phyloP scores from a whole-genome alignment of 2,797 vertebrate genomes.

The Caiman crocodilus region DNA sequence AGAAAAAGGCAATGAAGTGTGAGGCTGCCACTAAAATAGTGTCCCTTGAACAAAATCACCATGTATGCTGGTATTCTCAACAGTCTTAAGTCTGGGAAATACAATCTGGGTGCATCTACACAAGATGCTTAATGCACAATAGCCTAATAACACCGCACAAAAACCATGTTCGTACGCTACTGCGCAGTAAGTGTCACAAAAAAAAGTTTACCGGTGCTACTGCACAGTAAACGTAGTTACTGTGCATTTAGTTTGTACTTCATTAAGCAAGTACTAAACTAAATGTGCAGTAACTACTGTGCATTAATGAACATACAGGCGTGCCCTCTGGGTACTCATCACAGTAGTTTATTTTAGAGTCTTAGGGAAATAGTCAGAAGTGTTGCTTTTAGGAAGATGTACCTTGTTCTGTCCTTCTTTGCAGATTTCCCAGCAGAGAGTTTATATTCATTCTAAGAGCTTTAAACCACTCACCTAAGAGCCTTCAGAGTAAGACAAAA shows the following conservation, averaged over 20 bases:
- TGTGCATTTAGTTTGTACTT: too few species aligned
- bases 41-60: background rate
- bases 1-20: background rate
- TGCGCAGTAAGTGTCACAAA: too few species aligned
- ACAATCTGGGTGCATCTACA: constrained; percentile 5
- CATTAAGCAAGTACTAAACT: too few species aligned
- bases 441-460: background rate
- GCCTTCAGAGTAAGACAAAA: background rate
- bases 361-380: background rate
- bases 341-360: background rate
- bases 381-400: background rate
- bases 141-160: too few species aligned
- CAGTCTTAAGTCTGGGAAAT: background rate
- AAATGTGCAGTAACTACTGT: too few species aligned
- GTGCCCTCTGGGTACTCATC: accelerated
- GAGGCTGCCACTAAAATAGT: background rate
- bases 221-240: too few species aligned
- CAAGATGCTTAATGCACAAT: too few species aligned
- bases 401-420: background rate
- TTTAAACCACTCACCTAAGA: background rate
- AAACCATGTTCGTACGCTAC: too few species aligned
- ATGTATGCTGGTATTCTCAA: background rate
- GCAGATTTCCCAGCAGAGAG: constrained; percentile 4
- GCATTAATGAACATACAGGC: background rate
- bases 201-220: too few species aligned